phyloP scores from a whole-genome alignment of 2,113 vertebrate genomes.

The Phyllostomus discolor region DNA sequence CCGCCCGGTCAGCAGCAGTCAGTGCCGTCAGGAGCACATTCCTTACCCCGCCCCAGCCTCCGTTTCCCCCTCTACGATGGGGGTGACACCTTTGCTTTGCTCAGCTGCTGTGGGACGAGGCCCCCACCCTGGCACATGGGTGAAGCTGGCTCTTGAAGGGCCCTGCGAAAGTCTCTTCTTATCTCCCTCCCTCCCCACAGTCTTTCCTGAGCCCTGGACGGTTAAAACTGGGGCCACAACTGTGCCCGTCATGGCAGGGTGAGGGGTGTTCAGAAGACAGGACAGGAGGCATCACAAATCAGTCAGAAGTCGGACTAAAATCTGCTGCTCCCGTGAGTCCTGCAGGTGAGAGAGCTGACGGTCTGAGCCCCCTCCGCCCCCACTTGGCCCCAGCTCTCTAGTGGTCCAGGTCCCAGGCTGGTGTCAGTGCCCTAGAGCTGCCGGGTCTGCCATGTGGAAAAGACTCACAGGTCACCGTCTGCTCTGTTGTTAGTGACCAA shows the following conservation, averaged over 20 bases:
- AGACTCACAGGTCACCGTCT: constrained; percentile 68
- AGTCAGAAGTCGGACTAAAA: constrained; percentile 52
- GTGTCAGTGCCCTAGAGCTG: constrained; percentile 23
- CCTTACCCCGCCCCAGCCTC: neutral
- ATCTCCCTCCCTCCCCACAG: neutral
- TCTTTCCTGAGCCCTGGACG: neutral
- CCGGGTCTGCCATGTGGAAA: constrained; percentile 74
- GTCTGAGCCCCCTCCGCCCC: neutral
- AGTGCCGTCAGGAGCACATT: neutral
- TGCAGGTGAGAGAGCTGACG: constrained; percentile 56
- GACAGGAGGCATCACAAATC: constrained; percentile 9
- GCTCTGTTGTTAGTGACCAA: constrained; percentile 65
- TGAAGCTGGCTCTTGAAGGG: neutral
- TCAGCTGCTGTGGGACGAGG: neutral
- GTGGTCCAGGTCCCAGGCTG: neutral
- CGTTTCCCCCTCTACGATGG: neutral
- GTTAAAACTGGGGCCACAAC: neutral
- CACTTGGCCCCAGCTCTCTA: constrained; percentile 12
- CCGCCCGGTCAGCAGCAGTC: no score
- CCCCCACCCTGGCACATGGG: no score
- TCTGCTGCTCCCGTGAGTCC: constrained; percentile 59
- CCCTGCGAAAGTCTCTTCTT: neutral
- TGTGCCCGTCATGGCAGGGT: neutral
- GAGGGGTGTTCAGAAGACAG: neutral
- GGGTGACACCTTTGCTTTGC: no score